phyloP scores from a whole-genome alignment of 2,113 vertebrate genomes.

The Cromileptes altivelis region DNA sequence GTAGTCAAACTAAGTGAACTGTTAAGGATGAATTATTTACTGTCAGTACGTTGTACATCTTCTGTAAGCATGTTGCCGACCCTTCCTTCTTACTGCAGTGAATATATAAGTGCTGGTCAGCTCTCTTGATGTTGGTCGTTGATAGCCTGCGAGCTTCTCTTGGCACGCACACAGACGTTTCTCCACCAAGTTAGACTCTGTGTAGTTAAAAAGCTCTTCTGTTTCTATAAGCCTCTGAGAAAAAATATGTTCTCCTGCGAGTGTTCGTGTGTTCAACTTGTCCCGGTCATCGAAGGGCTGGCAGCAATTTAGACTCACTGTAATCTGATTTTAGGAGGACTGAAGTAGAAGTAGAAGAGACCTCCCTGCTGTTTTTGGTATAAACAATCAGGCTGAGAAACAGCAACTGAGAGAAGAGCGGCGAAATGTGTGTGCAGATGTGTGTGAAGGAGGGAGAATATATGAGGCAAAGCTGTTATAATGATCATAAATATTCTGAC shows the following conservation, averaged over 20 bases:
- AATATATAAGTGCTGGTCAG: neutral
- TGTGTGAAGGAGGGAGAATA: neutral
- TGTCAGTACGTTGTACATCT: neutral
- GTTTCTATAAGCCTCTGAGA: slow-evolving; percentile 44
- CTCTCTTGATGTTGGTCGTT: slow-evolving; percentile 1
- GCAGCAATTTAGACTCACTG: slow-evolving; percentile 64
- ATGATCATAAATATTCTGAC: neutral
- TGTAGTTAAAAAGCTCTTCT: slow-evolving; percentile 42
- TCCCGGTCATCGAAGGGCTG: slow-evolving; percentile 44
- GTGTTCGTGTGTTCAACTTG: slow-evolving; percentile 1
- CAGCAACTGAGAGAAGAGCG: neutral
- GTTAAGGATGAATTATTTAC: slow-evolving; percentile 40
- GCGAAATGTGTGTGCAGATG: neutral
- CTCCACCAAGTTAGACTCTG: slow-evolving; percentile 24
- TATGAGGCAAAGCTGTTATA: neutral
- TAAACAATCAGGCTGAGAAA: slow-evolving; percentile 61
- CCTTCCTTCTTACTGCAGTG: neutral
- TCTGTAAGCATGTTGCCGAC: neutral
- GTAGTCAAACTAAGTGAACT: slow-evolving; percentile 31
- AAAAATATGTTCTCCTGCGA: slow-evolving; percentile 40
- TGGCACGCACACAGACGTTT: neutral
- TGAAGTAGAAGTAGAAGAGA: slow-evolving; percentile 55
- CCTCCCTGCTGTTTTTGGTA: slow-evolving; percentile 61
- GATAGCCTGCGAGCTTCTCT: neutral
- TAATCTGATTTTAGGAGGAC: slow-evolving; percentile 74